Percentiles rank a stretch among this genome's conserved stretches.
Evolutionary conservation across 2,888 invertebrate species (phyloP).

Genomic region (Cryptosula pallasiana): DNA sequence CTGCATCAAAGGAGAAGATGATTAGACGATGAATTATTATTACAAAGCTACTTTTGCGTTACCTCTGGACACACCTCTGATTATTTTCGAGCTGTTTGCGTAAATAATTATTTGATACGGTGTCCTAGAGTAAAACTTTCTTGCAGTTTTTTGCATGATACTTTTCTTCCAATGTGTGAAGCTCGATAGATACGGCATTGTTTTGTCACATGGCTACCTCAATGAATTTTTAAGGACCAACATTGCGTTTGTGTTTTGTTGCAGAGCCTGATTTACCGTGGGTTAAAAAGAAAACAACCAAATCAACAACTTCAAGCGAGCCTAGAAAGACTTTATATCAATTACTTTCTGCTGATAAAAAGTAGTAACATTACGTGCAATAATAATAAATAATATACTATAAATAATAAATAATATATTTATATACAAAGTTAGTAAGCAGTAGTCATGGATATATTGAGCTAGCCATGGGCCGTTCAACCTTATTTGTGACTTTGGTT

Average conservation of each 20-base stretch:
- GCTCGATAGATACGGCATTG: not conserved
- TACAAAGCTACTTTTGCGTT: too few species aligned
- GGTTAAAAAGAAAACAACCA: not conserved
- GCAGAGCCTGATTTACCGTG: slow-evolving; percentile 4
- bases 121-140: too few species aligned
- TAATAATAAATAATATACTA: not conserved
- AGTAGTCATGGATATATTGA: not conserved
- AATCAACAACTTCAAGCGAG: not conserved
- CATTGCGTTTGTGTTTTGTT: not conserved
- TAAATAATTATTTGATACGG: too few species aligned
- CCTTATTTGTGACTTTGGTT: not conserved
- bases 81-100: too few species aligned
- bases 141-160: too few species aligned
- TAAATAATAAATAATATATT: not conserved
- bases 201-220: not conserved
- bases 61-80: too few species aligned
- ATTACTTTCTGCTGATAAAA: slow-evolving; percentile 2
- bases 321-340: slow-evolving; percentile 9
- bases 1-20: too few species aligned
- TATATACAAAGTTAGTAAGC: not conserved
- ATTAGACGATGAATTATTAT: too few species aligned
- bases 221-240: not conserved
- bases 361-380: not conserved
- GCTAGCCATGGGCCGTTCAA: not conserved
- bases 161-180: too few species aligned